Base-by-base conservation (phyloP, 1,140 invertebrate species). In the Lanistes nyassanus region DNA sequence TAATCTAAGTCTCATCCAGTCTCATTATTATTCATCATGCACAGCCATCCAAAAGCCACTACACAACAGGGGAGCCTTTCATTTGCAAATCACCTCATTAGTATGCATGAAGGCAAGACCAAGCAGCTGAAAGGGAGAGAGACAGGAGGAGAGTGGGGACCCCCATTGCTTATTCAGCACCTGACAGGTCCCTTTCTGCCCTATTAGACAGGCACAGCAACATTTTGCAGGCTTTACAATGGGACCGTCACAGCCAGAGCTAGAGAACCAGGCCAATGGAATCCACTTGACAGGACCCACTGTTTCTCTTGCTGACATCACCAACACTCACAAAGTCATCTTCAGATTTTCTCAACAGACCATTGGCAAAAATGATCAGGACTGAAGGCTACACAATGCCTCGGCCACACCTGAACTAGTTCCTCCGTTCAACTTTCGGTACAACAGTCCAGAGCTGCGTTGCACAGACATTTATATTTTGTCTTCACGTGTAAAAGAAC, bases 131-230 rank as follows among this genome's bases (percentile, higher is more conserved):
- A 29, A 31, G 42, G 31, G 51, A 69, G 67, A 71, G 51, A 55
- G 51, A 13, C 13, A 51, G 39, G n/a, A 13, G 42, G 67, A 39
- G 29, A n/a, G 67, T 1, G 23, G 47, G 39, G 37, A 85, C 62
- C 31, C 58, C 34, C 42, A 47, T 47, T 47, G 42, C 42, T 47
- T 47, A 47, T 47, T 47, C 42, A 47, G n/a, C 75, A 85, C 58
- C 95, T 96, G 0, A 91, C 96, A 83, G 89, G 95, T 1, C 93
- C 95, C n/a, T 98, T 98, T 90, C 97, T 97, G 90, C 97, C 97
- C 7, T 94, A 90, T 1, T 78, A 91, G 21, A 83, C 82, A 6
- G 89, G 89, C 76, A 91, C 90, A 79, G 77, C 87, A n/a, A 37
- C 86, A 9, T 79, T n/a, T 90, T 82, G 83, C 87, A 39, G 87